Evolutionary conservation across 2,113 vertebrate genomes (phyloP).

Genomic region (Herpetotheres cachinnans): DNA sequence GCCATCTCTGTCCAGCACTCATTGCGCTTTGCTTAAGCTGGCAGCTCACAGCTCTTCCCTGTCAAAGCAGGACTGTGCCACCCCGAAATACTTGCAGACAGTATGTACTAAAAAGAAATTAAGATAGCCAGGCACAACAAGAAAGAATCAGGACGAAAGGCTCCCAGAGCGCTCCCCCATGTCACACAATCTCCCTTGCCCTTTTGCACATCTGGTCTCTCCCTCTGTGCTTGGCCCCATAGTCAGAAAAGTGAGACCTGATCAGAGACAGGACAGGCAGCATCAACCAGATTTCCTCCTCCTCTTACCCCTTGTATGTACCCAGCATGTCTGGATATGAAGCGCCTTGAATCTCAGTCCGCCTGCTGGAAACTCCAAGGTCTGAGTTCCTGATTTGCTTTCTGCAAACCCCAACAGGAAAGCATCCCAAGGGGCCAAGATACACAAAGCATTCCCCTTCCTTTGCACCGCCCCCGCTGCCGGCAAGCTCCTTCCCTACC

Average conservation of each 20-base stretch:
- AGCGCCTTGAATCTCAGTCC: background rate
- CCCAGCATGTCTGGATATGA: background rate
- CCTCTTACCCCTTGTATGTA: background rate
- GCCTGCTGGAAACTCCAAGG: background rate
- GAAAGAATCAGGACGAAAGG: background rate
- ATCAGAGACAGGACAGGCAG: background rate
- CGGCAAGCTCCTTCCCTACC: conserved; percentile 13
- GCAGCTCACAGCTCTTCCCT: background rate
- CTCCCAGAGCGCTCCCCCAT: background rate
- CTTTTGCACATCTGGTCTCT: background rate
- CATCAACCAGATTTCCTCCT: background rate
- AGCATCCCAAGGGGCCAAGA: background rate
- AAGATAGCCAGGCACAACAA: background rate
- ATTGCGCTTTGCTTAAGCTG: background rate
- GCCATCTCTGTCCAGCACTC: background rate
- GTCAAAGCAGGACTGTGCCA: background rate
- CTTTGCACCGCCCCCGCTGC: background rate
- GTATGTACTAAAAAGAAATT: background rate
- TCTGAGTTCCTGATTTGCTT: background rate
- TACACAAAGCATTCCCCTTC: background rate
- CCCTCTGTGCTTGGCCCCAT: background rate
- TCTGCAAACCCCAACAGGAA: background rate
- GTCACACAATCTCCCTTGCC: background rate
- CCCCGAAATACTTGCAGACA: background rate
- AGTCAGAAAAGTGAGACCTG: background rate